Evolutionary conservation across 2,113 vertebrate genomes (phyloP), one percentile per base, ranked within the genome.

Genomic region (Tautogolabrus adspersus): DNA sequence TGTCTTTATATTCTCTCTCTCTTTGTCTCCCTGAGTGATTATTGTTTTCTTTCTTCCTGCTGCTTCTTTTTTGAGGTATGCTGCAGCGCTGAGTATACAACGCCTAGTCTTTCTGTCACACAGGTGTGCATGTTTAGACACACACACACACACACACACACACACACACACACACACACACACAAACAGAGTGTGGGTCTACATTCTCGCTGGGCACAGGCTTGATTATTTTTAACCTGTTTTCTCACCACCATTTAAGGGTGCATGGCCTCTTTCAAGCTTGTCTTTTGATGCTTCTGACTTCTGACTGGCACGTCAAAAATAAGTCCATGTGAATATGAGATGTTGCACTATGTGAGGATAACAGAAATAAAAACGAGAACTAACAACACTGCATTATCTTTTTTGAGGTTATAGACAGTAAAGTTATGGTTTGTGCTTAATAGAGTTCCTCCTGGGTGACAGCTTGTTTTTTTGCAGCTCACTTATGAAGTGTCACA

Each of bases 161-260:
- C 44, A 46, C 44, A 46, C 44, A 46, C 11, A 13, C 16, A 49
- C 47, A 19, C 47, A 19, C 47, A 49, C 47, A 49, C 18, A 6
- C 47, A 49, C 47, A 67, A 13, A 4, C 1, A 16, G 34, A 60
- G 7, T 56, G 57, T 1, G 23, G 21, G 21, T 55, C 13, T 46
- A 30, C 1, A 3, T 30, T 81, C 34, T 66, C 1, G 0, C 23
- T 83, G 84, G 79, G 79, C 79, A 72, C 64, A 82, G 73, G 65
- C 68, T 22, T 75, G 60, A 63, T 64, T 92, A 91, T 92, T 90
- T 94, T 90, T 90, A 92, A 86, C 73, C 40, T 21, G 13, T 22
- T 7, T 47, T 49, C 63, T 80, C 58, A 59, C 51, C 78, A 77
- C 77, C 2, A 15, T 26, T 62, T 12, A 63, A 26, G 58, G 46